A percentile compares a stretch with the other conserved stretches of the same genome.
These are phyloP conservation scores for Hoplostethus mediterraneus DNA, from an alignment of 2,797 vertebrate genomes.

Conservation along the genomic window DNA sequence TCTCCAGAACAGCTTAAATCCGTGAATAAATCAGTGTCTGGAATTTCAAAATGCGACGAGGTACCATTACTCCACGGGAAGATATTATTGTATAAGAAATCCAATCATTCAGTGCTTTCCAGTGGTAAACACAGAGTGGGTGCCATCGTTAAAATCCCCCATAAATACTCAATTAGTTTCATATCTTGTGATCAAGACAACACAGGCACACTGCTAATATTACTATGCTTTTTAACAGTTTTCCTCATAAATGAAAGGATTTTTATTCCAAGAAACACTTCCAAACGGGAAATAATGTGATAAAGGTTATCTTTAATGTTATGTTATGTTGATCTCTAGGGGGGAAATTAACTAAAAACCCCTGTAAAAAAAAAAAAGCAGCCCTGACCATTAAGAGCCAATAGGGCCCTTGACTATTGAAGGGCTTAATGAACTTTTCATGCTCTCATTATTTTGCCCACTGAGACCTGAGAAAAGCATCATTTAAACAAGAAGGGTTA, in stretches of 20 bases:
- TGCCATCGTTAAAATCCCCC: too few species aligned
- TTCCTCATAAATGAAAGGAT: not conserved
- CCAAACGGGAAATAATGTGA: not conserved
- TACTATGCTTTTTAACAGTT: not conserved
- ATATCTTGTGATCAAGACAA: not conserved
- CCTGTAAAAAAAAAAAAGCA: not conserved
- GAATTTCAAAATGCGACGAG: not conserved
- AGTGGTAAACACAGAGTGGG: not conserved
- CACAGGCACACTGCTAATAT: not conserved
- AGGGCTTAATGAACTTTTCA: constrained; percentile 20
- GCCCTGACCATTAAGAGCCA: not conserved
- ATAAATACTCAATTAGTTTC: not conserved
- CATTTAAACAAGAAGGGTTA: constrained; percentile 31
- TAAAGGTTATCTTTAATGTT: not conserved
- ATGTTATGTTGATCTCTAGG: constrained; percentile 2
- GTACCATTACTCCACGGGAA: constrained; percentile 20
- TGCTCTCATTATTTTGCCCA: constrained; percentile 10
- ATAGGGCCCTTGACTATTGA: constrained; percentile 18
- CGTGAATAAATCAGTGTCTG: constrained; percentile 39
- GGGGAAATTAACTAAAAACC: not conserved
- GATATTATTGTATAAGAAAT: constrained; percentile 22
- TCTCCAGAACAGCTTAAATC: constrained; percentile 30
- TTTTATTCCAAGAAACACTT: not conserved
- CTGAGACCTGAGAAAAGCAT: constrained; percentile 33
- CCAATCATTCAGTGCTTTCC: constrained; percentile 3